Evolutionary conservation across 2,888 invertebrate genomes (phyloP), one percentile per base, ranked within the genome.

Genomic region (Macaria liturata): DNA sequence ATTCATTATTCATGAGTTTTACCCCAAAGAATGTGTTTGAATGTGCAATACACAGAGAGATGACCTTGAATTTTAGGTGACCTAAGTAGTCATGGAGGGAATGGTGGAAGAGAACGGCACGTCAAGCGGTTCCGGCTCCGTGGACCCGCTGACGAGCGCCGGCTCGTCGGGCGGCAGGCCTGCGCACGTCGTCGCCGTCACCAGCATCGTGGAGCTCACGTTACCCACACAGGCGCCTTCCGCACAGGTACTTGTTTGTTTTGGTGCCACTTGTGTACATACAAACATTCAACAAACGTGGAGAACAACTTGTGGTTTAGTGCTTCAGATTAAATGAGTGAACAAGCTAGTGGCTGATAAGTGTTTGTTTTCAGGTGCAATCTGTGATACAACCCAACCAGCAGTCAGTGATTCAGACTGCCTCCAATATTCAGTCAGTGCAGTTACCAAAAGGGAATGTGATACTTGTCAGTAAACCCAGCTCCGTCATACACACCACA

Each of bases 361-460:
- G 44, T 58, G 34, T 56, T 57, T 64, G 49, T 59, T 88, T 94
- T 56, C 93, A 97, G 96, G 97, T 97, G 67, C 98, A 98, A 89
- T 97, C 98, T 74, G 98, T 98, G 66, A 98, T 98, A 86, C 98
- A 98, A 92, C 96, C 97, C 66, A 98, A 97, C 87, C 98, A 98
- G 84, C 98, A 98, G 83, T 98, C 98, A 69, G 98, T 98, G 54
- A 98, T 98, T 86, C 98, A 98, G 92, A 97, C 97, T 65, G 97
- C 97, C 67, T 95, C 97, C 54, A 97, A 96, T 83, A 94, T 96
- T 72, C 96, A 96, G 82, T 95, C 96, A 73, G 94, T 96, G 81
- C 94, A 95, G 83, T 93, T 97, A 84, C 94, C 96, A 69, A 97
- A 97, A 93, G 96, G 95, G 78, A 97, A 97, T 93, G 96, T 98